Base-by-base conservation (phyloP, 2,113 vertebrate genomes). In the Cariama cristata region DNA sequence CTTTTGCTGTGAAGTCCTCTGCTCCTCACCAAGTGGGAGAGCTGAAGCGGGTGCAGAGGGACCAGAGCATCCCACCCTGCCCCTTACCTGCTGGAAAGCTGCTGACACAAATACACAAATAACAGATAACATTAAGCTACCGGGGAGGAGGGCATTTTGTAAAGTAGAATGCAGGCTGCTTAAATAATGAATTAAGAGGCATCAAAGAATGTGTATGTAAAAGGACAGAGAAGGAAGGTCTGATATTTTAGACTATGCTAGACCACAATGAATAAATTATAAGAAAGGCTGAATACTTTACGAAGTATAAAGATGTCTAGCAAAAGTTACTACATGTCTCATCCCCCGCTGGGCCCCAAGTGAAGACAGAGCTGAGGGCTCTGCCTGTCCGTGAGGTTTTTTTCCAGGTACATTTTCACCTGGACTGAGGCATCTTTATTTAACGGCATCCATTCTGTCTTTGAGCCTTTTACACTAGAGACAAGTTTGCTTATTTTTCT, bases 171-270 rank as follows among this genome's bases (percentile, higher is more conserved):
- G 3, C 58, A 67, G 77, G 50, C 68, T 89, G 86, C 90, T 94
- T 97, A 86, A 97, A 97, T 97, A 95, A 97, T 96, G 93, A 97
- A 97, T 96, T 83, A 92, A 75, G 94, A 91, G 83, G 74, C 88
- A 97, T 96, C 94, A 91, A 88, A 96, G 89, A 90, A 86, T 22
- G 45, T 2, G 5, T 60, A 40, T 40, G 91, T n/a, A 90, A 47
- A 38, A 94, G 85, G 95, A 86, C 71, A 69, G 89, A 80, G 79
- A 87, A 79, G 87, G 73, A 94, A 96, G 94, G 93, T 59, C 67
- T 97, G 95, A 94, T 96, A 94, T 62, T 97, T 96, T 97, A 97
- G 92, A 94, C 97, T 83, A 73, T 19, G 87, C 93, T 69, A 95
- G 92, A 79, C 80, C 80, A 86, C 69, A 38, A 96, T 97, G 86